A percentile compares a stretch with the other conserved stretches of the same genome.
Evolutionary conservation across 2,888 invertebrate genomes (phyloP).

Genomic region (Phengaris alcon): DNA sequence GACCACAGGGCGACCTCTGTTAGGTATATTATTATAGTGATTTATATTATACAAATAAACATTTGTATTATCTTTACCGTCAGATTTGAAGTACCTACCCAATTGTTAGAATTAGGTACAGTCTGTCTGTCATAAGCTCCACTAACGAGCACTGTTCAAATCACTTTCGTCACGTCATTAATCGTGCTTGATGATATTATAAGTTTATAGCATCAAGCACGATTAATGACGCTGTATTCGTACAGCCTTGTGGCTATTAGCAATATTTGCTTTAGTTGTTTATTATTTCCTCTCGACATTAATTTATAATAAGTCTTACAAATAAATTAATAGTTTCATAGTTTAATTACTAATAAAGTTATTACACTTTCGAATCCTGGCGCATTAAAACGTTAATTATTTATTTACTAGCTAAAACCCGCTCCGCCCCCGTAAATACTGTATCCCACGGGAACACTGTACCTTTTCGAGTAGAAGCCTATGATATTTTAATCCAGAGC

Average conservation of each 20-base stretch:
- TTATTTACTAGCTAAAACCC: neutral
- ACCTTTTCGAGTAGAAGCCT: too few species aligned
- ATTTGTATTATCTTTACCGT: too few species aligned
- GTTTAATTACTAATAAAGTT: neutral
- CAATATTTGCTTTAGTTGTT: constrained; percentile 5
- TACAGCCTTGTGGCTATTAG: neutral
- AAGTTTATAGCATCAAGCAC: neutral
- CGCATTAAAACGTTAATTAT: neutral
- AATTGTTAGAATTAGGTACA: neutral
- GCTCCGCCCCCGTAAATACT: too few species aligned
- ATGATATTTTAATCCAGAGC: too few species aligned
- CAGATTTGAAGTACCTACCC: neutral
- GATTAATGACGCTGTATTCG: neutral
- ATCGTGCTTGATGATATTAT: too few species aligned
- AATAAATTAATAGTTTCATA: neutral
- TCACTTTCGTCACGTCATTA: neutral
- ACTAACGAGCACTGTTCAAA: neutral
- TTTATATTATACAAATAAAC: too few species aligned
- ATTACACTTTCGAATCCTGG: constrained; percentile 5
- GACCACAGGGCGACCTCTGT: too few species aligned
- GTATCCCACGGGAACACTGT: too few species aligned
- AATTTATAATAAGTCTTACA: neutral
- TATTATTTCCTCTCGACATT: constrained; percentile 9
- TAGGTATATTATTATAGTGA: too few species aligned
- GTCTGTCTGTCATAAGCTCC: neutral